Base-by-base conservation (phyloP, 1,140 invertebrate species). In the Gryon sp. region DNA sequence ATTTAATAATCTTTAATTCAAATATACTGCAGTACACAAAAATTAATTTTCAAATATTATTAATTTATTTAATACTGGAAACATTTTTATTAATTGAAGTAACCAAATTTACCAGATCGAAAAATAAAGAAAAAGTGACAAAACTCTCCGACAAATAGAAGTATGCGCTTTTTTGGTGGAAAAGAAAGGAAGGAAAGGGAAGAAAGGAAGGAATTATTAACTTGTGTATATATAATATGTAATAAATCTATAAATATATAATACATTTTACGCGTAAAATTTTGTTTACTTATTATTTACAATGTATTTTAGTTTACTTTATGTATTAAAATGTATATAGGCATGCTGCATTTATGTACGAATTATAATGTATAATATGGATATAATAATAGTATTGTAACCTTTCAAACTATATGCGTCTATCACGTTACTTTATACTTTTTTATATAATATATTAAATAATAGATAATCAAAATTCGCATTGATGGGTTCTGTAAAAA, bases 231-330 rank as follows among this genome's bases (percentile, higher is more conserved):
- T 36, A 22, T 52, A 50, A 34, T 32, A 32, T 50, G 19, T 50
- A 32, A 32, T 34, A 50, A 15, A 34, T 50, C 45, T 50, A 36
- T 52, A 52, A 52, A 45, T 45, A 52, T 52, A 52, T 52, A 22
- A 5, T 22, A 32, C n/a, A 50, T 36, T 52, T 52, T 52, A 52
- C 48, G 18, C 48, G 48, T 36, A 52, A 22, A 52, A 52, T 52
- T 52, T 32, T 36, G 8, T 36, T 52, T 52, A 53, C 9, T 16
- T 40, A 40, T n/a, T 40, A 40, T 40, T 14, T 40, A 40, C 36
- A 40, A 11, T 46, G 43, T 28, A 28, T 28, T 5, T 8, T 18
- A 28, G 22, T 46, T 32, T 2, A n/a, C 4, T n/a, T n/a, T 9
- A 24, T 24, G 22, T 24, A 4, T 24, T 24, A 7, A 24, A 24